A percentile compares a stretch with the other conserved stretches of the same genome.
These are phyloP conservation scores for Syngnathus rostellatus DNA, from an alignment of 2,797 vertebrate genomes.

Conservation along the genomic window DNA sequence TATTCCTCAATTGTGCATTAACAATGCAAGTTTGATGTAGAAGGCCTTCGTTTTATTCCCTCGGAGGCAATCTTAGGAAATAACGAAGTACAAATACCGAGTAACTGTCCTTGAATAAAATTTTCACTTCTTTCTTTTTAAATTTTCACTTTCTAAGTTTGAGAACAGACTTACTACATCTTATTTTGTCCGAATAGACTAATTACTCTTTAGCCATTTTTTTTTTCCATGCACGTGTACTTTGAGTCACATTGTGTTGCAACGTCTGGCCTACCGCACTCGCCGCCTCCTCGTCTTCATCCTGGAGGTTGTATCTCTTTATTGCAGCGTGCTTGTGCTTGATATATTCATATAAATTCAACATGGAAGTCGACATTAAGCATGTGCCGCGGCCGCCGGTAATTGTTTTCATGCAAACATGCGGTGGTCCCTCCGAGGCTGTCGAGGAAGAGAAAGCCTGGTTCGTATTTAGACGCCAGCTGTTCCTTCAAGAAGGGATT, in stretches of 20 bases:
- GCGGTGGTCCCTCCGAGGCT: background rate
- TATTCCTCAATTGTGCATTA: conserved; percentile 2
- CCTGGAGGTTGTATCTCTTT: conserved; percentile 1
- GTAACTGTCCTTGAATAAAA: background rate
- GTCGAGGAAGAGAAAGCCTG: background rate
- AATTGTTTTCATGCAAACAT: conserved; percentile 7
- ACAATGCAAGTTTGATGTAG: conserved; percentile 1
- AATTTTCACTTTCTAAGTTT: background rate
- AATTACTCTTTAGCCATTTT: too few species aligned
- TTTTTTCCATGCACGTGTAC: too few species aligned
- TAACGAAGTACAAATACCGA: background rate
- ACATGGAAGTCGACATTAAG: background rate
- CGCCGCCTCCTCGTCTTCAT: background rate
- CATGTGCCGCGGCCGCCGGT: background rate
- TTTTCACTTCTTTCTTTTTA: background rate
- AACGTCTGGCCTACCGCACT: background rate
- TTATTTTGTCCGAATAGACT: background rate
- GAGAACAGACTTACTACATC: background rate
- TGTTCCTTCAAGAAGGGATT: conserved; percentile 8
- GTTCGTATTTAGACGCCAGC: conserved; percentile 5
- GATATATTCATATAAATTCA: background rate
- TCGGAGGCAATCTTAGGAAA: background rate
- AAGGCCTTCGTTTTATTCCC: background rate
- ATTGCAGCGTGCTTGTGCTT: background rate
- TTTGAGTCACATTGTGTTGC: background rate